Conservation (phyloP, 2,888 invertebrate species). For the Cynaeus angustus region DNA sequence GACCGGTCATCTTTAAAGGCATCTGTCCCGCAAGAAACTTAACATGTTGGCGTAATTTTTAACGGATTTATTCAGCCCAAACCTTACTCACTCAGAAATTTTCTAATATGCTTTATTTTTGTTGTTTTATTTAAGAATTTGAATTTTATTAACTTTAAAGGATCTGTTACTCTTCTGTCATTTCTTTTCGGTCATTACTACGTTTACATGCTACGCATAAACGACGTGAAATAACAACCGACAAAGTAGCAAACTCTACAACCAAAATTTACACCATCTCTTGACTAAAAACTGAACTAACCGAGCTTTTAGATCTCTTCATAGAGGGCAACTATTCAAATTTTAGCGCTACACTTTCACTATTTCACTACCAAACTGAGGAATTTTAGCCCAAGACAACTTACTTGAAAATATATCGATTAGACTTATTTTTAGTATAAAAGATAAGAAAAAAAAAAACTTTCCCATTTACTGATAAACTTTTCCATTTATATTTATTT, state of each 20-base stretch:
- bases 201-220: slow-evolving; percentile 42
- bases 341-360: too few species aligned
- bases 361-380: too few species aligned
- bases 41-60: slow-evolving; percentile 30
- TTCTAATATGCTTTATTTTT: slow-evolving; percentile 39
- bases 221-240: slow-evolving; percentile 33
- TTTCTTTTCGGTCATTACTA: slow-evolving; percentile 48
- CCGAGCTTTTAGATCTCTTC: neutral
- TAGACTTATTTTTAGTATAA: too few species aligned
- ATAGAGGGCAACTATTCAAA: neutral
- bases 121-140: slow-evolving; percentile 47
- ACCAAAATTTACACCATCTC: neutral
- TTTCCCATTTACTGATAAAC: too few species aligned
- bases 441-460: too few species aligned
- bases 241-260: slow-evolving; percentile 19
- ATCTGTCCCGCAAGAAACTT: slow-evolving; percentile 40
- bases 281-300: neutral
- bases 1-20: slow-evolving; percentile 51
- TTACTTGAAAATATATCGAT: too few species aligned
- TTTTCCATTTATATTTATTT: too few species aligned
- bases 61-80: slow-evolving; percentile 34
- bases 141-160: slow-evolving; percentile 33
- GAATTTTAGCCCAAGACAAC: too few species aligned
- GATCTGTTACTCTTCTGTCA: slow-evolving; percentile 48
- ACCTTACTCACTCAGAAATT: slow-evolving; percentile 38